A percentile compares a stretch with the other conserved stretches of the same genome.
Evolutionary conservation across 2,888 invertebrate species (phyloP).

Genomic region (Malachius bipustulatus): DNA sequence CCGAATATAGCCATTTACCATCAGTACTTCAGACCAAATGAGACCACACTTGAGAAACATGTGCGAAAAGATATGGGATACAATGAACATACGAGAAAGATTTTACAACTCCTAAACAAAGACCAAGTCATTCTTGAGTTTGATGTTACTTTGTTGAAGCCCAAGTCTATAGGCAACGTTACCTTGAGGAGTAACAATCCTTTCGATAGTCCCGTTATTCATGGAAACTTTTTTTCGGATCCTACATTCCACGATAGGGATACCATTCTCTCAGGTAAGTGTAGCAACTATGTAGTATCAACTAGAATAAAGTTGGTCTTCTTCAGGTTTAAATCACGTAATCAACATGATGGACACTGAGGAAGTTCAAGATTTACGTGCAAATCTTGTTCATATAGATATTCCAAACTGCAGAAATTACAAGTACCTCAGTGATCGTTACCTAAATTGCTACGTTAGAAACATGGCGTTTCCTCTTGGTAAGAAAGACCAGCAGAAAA

Average conservation of each 20-base stretch:
- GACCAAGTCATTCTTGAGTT: constrained; percentile 18
- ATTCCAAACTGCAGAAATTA: constrained; percentile 30
- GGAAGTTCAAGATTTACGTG: constrained; percentile 31
- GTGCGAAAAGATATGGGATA: constrained; percentile 1
- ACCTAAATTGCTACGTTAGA: constrained; percentile 35
- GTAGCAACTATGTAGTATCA: neutral
- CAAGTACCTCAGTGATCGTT: constrained; percentile 34
- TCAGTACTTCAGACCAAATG: constrained; percentile 16
- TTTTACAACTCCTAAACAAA: neutral
- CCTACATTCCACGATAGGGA: constrained; percentile 38
- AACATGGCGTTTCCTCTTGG: constrained; percentile 6
- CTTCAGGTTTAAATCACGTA: constrained; percentile 40
- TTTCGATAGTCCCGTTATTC: constrained; percentile 21
- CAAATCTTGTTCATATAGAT: constrained; percentile 29
- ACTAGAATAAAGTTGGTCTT: neutral
- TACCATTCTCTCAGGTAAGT: constrained; percentile 37
- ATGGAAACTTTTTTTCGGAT: constrained; percentile 50
- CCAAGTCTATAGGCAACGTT: constrained; percentile 34
- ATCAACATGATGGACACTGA: constrained; percentile 33
- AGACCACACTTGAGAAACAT: constrained; percentile 24
- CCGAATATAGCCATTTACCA: constrained; percentile 19
- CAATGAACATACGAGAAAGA: neutral
- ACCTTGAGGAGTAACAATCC: constrained; percentile 41
- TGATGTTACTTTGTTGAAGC: constrained; percentile 34
- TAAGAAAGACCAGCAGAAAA: no score